Base-by-base conservation (phyloP, 1,140 invertebrate species). In the Penaeus indicus region DNA sequence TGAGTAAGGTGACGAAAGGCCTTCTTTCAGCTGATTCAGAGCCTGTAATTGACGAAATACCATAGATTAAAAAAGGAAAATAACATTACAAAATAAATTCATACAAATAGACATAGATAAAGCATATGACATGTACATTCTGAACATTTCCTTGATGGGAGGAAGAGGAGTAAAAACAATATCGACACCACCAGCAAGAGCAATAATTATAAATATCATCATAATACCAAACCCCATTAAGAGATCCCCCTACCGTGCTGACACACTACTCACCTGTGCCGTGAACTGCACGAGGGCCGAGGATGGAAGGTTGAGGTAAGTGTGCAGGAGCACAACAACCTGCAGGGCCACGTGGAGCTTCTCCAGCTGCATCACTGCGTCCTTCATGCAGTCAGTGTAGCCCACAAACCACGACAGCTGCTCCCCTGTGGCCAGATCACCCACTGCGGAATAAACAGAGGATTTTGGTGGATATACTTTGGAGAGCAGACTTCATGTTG, bases 321-420 rank as follows among this genome's bases (percentile, higher is more conserved):
- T 85, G 19, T 47, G 62, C 10, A 89, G 21, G 2, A 62, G 25
- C 32, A 89, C 54, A 1, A 81, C 88, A 19, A 72, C 88, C 62
- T 89, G 82, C 19, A 89, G 72, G 62, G 83, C 83, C 38, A 89
- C 75, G 25, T 85, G 84, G 61, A 89, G 88, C 38, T 79, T 80
- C 32, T 84, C 88, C 19, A 89, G 63, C 63, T 81, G 88, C 27
- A 16, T 42, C 19, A 89, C 54, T 64, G 78, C 22, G 27, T 77
- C 25, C 19, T 60, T 25, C 18, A 19, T 38, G 62, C 60, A 32
- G 25, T 25, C 16, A 11, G 54, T 60, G 4, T 32, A 32, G 25
- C 42, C 63, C 22, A 89, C 62, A 47, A 89, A 89, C 87, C 83
- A 89, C 25, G 42, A 54, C n/a, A 85, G 63, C 83, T 85, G 83